Evolutionary conservation across 2,113 vertebrate species (phyloP), one percentile per base, ranked within the genome.

Genomic region (Plectropomus leopardus): DNA sequence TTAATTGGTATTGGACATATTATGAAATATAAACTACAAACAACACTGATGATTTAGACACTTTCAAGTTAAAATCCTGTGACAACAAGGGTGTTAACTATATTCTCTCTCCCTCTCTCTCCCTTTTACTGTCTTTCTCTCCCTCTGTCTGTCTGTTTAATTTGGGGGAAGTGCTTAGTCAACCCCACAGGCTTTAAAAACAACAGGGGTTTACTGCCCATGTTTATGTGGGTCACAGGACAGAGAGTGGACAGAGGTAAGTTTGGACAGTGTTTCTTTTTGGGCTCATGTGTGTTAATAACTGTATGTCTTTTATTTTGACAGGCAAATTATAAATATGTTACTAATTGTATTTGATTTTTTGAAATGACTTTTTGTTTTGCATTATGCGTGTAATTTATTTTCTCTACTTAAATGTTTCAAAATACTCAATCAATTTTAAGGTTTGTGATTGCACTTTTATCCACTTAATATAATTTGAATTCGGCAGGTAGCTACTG

Each of bases 101-200:
- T 53, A 13, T 53, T 9, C 36, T 40, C 36, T 40, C 36, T 40
- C 36, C 36, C 36, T 40, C 36, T 40, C 8, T 40, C 21, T 23
- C 72, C 64, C 78, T n/a, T 44, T 59, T 45, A 40, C 21, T 55
- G n/a, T 83, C 17, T 47, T 63, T 21, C 23, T 24, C 19, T 48
- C 50, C 57, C 30, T 67, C 34, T 63, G 34, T 68, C 53, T 70
- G 7, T 82, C 51, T 92, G 66, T 84, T 85, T 85, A 72, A 28
- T 81, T 84, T 89, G 86, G 84, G 88, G 90, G 88, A 80, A 63
- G 87, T 76, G 76, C 87, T 85, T 45, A 50, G 44, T 68, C 59
- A 72, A 65, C 64, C 48, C 61, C 51, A 28, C 42, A 81, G 30
- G 48, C 86, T 89, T 90, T 82, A 91, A 88, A 92, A 86, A 63